Conservation (phyloP, 2,797 vertebrate species). For the Malacoraja senta region DNA sequence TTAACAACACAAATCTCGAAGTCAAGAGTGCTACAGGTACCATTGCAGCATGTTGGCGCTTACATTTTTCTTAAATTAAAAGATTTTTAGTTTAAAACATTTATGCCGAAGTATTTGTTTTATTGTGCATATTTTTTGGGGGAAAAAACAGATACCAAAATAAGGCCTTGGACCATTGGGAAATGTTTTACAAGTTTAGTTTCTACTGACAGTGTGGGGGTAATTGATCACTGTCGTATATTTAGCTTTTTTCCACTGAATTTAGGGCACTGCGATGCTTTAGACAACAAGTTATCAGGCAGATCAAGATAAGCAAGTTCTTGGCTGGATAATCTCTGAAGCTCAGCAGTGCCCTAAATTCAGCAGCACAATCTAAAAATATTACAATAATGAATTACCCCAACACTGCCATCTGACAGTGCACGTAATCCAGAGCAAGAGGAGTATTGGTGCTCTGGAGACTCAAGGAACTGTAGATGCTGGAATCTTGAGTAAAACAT, state of each 20-base stretch:
- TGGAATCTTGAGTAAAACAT: too few species aligned
- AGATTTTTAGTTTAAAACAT: background rate
- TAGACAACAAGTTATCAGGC: background rate
- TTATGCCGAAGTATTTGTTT: background rate
- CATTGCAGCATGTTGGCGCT: background rate
- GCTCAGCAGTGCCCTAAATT: background rate
- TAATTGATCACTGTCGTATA: background rate
- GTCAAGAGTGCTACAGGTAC: background rate
- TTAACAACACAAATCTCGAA: background rate
- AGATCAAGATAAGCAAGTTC: background rate
- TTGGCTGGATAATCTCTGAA: background rate
- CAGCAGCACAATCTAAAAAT: background rate
- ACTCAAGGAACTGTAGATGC: too few species aligned
- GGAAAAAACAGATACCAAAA: background rate
- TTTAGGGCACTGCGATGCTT: background rate
- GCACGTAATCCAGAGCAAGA: background rate
- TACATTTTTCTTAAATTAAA: background rate
- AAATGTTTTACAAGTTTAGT: background rate
- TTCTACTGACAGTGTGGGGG: background rate
- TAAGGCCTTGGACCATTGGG: background rate
- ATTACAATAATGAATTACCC: slow-evolving; percentile 7
- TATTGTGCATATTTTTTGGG: background rate
- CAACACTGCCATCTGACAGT: background rate
- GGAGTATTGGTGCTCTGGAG: too few species aligned
- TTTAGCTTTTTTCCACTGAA: background rate